phyloP scores from a whole-genome alignment of 2,113 vertebrate genomes.

The Arothron firmamentum region DNA sequence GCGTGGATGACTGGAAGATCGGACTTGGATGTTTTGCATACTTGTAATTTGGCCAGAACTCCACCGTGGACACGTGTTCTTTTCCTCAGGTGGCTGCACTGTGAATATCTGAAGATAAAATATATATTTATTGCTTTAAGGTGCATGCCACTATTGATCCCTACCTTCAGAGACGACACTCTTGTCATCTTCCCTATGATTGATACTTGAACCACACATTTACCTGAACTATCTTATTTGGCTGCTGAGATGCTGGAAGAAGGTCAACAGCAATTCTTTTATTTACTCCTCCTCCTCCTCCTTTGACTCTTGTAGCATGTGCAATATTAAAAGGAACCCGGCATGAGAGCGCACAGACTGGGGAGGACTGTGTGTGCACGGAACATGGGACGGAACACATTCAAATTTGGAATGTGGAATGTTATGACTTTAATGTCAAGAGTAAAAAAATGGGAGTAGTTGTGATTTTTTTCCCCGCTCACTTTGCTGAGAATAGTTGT shows the following conservation, averaged over 20 bases:
- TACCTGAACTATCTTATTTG: not conserved
- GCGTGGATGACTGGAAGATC: constrained; percentile 56
- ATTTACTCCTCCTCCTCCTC: too few species aligned
- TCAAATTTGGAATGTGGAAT: constrained; percentile 29
- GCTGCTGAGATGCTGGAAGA: constrained; percentile 11
- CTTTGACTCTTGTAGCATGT: constrained; percentile 22
- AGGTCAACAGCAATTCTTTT: not conserved
- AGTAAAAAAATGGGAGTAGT: not conserved
- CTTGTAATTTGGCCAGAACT: constrained; percentile 56
- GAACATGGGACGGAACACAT: not conserved
- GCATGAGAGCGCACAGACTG: constrained; percentile 44
- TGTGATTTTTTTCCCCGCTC: constrained; percentile 11
- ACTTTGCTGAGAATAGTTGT: constrained; percentile 10
- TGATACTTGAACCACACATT: not conserved
- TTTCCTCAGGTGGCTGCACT: constrained; percentile 19
- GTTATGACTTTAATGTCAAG: constrained; percentile 30
- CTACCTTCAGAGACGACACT: not conserved
- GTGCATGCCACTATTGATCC: constrained; percentile 7
- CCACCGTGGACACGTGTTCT: constrained; percentile 39
- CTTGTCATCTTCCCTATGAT: not conserved
- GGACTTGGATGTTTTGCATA: constrained; percentile 50
- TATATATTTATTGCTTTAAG: not conserved
- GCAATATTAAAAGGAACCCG: constrained; percentile 20
- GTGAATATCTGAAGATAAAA: constrained; percentile 33
- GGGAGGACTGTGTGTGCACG: constrained; percentile 23